A percentile compares a stretch with the other conserved stretches of the same genome.
Conservation (phyloP, 2,797 vertebrate species). For the Pelodytes ibericus region DNA sequence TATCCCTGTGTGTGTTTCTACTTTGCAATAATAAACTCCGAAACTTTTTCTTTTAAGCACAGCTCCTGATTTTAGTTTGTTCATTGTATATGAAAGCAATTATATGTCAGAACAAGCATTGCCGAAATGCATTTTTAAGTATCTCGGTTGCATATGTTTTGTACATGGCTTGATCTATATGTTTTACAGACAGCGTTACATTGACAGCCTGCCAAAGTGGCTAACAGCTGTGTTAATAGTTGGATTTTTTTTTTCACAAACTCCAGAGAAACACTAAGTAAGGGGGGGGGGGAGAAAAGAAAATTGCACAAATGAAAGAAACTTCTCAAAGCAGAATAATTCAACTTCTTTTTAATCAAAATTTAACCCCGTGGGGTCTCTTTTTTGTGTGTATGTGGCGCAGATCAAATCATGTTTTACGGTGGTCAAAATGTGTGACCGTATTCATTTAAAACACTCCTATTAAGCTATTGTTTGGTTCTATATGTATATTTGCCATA, state of each 20-base stretch:
- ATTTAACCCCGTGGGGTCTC: slow-evolving; percentile 28
- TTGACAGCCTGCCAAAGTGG: slow-evolving; percentile 57
- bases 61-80: slow-evolving; percentile 49
- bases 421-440: slow-evolving; percentile 15
- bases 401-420: slow-evolving; percentile 17
- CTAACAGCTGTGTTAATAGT: slow-evolving; percentile 56
- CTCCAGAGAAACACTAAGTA: slow-evolving; percentile 35
- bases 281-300: slow-evolving; percentile 33
- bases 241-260: slow-evolving; percentile 47
- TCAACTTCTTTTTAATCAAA: slow-evolving; percentile 28
- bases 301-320: slow-evolving; percentile 34
- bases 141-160: slow-evolving; percentile 55
- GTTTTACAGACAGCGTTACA: slow-evolving; percentile 52
- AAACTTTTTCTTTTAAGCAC: slow-evolving; percentile 48
- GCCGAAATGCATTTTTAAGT: slow-evolving; percentile 54
- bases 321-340: slow-evolving; percentile 37
- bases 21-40: slow-evolving; percentile 53
- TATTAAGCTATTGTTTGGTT: slow-evolving; percentile 13
- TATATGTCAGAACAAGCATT: slow-evolving; percentile 53
- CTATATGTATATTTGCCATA: slow-evolving; percentile 1
- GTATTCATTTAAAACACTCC: slow-evolving; percentile 27
- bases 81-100: slow-evolving; percentile 53
- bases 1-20: slow-evolving; percentile 55
- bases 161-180: slow-evolving; percentile 54
- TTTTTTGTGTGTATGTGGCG: slow-evolving; percentile 16